phyloP scores from a whole-genome alignment of 1,140 invertebrate genomes.

The Eumaeus atala region DNA sequence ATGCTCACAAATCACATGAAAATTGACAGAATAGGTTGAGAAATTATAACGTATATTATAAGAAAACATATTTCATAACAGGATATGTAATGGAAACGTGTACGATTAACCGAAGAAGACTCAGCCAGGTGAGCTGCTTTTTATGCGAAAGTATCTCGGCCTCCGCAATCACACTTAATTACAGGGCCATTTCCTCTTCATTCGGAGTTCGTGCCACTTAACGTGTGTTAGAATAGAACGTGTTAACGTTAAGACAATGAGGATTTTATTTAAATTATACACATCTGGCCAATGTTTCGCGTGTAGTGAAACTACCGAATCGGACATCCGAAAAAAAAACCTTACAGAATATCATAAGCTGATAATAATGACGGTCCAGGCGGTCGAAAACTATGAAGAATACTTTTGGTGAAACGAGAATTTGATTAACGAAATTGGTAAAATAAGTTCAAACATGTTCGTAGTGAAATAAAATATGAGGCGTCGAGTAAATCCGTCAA shows the following conservation, averaged over 20 bases:
- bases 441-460: too few relatives aligned
- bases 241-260: constrained; percentile 11
- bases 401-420: too few relatives aligned
- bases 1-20: too few relatives aligned
- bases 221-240: constrained; percentile 6
- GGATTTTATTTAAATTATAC: constrained; percentile 1
- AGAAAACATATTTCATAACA: neutral
- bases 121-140: constrained; percentile 56
- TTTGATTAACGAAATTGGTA: too few relatives aligned
- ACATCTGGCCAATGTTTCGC: constrained; percentile 1
- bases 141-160: constrained; percentile 55
- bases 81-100: constrained; percentile 33
- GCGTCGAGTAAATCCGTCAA: too few relatives aligned
- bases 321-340: neutral
- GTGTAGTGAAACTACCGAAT: too few relatives aligned
- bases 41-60: too few relatives aligned
- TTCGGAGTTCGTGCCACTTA: constrained; percentile 19
- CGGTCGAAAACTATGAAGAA: too few relatives aligned
- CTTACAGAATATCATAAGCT: neutral
- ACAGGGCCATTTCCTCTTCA: constrained; percentile 50
- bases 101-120: constrained; percentile 37
- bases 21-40: too few relatives aligned
- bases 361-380: too few relatives aligned
- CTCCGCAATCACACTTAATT: constrained; percentile 49
- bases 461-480: too few relatives aligned